Base-by-base conservation (phyloP, 2,888 invertebrate species). In the Caenorhabditis becei region DNA sequence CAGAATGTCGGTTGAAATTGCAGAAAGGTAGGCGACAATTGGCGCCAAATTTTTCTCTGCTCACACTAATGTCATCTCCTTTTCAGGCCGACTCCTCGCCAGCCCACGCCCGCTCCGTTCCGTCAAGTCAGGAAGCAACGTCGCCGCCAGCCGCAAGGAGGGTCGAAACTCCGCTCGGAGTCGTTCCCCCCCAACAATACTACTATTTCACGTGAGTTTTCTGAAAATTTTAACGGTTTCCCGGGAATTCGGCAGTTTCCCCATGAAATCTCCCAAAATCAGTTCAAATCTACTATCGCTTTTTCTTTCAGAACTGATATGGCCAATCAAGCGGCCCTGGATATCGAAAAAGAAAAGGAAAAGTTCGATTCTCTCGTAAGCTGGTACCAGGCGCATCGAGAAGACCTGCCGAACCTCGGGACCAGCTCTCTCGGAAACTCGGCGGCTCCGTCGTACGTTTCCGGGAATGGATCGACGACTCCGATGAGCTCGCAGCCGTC, bases 261-360 rank as follows among this genome's bases (percentile, higher is more conserved):
- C 10, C 14, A 41, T 14, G 35, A 35, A 35, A 35, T 8, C 5
- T 35, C 10, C 35, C 14, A 41, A 41, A 53, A 18, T 20, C 14
- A 69, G n/a, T n/a, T n/a, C n/a, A n/a, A n/a, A n/a, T n/a, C n/a
- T n/a, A n/a, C n/a, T n/a, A 58, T 24, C 0, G 18, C 28, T 49
- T 59, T 35, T 37, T 20, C 18, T 67, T 80, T 47, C 54, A 80
- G 80, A 28, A 80, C 80, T 53, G 80, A 75, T 44, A 80, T 80
- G 80, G 75, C 75, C 26, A 80, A 80, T 66, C 80, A 77, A 65
- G 80, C 80, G 14, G 75, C 28, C n/a, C 16, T 80, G n/a, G 80
- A 80, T 41, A 80, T 80, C 18, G 80, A 80, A 23, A 41, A 44
- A 23, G 80, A 80, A 20, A 75, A 75, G 44, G 75, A 77, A 14